Conservation (phyloP, 2,797 vertebrate species). For the Acanthurus lineatus region DNA sequence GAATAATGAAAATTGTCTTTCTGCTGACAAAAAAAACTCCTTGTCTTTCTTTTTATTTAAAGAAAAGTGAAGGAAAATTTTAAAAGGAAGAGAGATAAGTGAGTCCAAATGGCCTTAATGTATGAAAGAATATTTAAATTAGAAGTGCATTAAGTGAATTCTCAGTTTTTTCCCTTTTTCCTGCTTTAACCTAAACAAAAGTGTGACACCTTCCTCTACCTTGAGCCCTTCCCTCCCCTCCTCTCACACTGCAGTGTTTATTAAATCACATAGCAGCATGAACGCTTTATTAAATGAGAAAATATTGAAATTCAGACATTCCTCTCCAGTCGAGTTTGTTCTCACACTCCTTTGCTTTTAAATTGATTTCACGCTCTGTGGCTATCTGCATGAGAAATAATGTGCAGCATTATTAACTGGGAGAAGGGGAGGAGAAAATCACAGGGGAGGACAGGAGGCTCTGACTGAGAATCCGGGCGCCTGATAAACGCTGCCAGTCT, state of each 20-base stretch:
- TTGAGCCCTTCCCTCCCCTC: conserved; percentile 11
- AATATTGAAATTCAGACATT: conserved; percentile 79
- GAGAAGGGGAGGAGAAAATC: conserved; percentile 64
- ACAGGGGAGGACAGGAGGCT: conserved; percentile 67
- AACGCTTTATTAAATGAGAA: conserved; percentile 76
- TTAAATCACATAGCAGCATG: conserved; percentile 74
- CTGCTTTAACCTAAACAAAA: conserved; percentile 6
- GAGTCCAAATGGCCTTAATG: not conserved
- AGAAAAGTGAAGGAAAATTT: not conserved
- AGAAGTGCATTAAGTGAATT: conserved; percentile 8
- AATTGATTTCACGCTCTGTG: conserved; percentile 82
- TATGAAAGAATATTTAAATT: not conserved
- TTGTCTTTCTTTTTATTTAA: not conserved
- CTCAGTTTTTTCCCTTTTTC: conserved; percentile 1
- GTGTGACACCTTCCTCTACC: conserved; percentile 20
- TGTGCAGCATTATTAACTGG: conserved; percentile 78
- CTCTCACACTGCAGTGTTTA: conserved; percentile 56
- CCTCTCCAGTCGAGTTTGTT: conserved; percentile 74
- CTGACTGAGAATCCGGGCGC: conserved; percentile 53
- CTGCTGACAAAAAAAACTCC: not conserved
- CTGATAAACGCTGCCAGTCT: conserved; percentile 56
- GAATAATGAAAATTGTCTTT: not conserved
- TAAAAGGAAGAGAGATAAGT: not conserved
- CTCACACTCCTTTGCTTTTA: conserved; percentile 77
- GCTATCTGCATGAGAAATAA: conserved; percentile 82